Evolutionary conservation across 2,797 vertebrate genomes (phyloP), one percentile per base, ranked within the genome.

Genomic region (Cuniculus paca): DNA sequence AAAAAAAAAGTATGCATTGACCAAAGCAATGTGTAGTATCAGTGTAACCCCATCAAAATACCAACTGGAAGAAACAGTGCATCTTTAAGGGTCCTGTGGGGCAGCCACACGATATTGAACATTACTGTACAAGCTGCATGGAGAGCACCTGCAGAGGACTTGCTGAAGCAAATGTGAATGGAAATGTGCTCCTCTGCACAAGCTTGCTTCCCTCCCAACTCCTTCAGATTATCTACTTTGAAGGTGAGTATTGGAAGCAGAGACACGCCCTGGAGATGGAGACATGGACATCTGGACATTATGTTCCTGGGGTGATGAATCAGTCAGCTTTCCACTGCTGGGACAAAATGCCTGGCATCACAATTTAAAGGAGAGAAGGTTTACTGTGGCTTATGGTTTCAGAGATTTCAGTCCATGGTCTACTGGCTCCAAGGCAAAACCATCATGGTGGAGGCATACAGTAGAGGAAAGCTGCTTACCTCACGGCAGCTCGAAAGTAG

Each of bases 51-150:
- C 24, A 50, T n/a, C 31, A 48, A 68, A 58, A 78, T 3, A 36
- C 12, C 52, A 60, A 34, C 14, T 19, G 20, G 52, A 80, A 39
- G 84, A 80, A 61, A 19, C 19, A 8, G 13, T 34, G 42, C 7
- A 0, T 4, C 22, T 5, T 11, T 1, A 2, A 36, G 72, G 14
- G 26, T 61, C 24, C 1, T 3, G 28, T 6, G 52, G n/a, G 17
- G 6, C 6, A 1, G 2, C 19, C 17, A 3, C 10, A 42, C 2
- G 11, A 22, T 5, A 28, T 9, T 8, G 48, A 52, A 5, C 2
- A 9, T 14, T 2, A 0, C 19, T 9, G 0, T 24, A 5, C 1
- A 0, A 0, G 22, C 20, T 4, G 6, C 16, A 0, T 0, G 16
- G 34, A 48, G 42, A 13, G 22, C 17, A 5, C 11, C 36, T 1